Conservation (phyloP, 2,113 vertebrate genomes). For the Picathartes gymnocephalus region DNA sequence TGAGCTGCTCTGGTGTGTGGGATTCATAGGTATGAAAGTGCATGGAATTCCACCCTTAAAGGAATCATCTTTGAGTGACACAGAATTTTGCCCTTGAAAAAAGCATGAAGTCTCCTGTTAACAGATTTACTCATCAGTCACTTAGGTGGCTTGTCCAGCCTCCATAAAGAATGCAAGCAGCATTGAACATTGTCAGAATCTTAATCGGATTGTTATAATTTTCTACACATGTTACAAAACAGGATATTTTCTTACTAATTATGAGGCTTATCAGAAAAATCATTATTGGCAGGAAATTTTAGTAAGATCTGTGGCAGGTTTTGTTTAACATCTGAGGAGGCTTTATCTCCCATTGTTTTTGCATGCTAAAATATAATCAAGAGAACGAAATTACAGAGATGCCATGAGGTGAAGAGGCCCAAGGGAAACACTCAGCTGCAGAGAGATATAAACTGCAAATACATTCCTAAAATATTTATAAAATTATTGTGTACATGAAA, state of each 20-base stretch:
- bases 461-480: neutral
- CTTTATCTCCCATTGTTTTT: neutral
- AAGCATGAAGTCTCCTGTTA: neutral
- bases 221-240: neutral
- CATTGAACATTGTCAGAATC: neutral
- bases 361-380: conserved; percentile 10
- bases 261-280: conserved; percentile 20
- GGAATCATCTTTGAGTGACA: neutral
- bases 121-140: neutral
- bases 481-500: neutral
- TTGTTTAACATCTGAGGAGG: neutral
- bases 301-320: neutral
- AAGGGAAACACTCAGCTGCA: neutral
- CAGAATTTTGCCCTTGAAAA: neutral
- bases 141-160: neutral
- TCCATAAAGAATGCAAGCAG: neutral
- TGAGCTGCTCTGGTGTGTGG: neutral
- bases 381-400: neutral
- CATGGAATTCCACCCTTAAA: neutral
- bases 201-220: conserved; percentile 19
- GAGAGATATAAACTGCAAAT: neutral
- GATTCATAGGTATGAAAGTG: neutral
- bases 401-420: neutral
- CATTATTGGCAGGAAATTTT: neutral
- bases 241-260: neutral